Percentiles rank a stretch among this genome's conserved stretches.
These are phyloP conservation scores for Oreochromis mossambicus DNA, from an alignment of 2,797 vertebrate genomes.

Conservation along the genomic window DNA sequence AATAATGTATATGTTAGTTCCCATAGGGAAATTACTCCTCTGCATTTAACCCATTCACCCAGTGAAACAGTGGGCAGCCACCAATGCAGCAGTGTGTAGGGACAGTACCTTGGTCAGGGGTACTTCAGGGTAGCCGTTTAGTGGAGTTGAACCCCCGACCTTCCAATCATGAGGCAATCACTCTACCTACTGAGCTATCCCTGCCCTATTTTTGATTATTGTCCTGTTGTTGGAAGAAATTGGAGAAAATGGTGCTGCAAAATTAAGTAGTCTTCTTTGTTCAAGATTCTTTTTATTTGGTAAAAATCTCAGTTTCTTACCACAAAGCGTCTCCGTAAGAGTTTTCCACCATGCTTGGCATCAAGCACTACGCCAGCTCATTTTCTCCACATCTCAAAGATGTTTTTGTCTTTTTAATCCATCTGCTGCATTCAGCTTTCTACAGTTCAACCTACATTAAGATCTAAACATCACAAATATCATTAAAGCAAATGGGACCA, in stretches of 20 bases:
- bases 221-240: not conserved
- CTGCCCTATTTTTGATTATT: not conserved
- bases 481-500: not conserved
- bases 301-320: not conserved
- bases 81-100: no score
- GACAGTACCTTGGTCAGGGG: no score
- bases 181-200: no score
- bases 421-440: not conserved
- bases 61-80: no score
- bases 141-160: no score
- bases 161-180: no score
- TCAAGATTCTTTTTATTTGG: not conserved
- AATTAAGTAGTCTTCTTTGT: rapidly evolving
- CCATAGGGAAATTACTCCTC: no score
- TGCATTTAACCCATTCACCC: no score
- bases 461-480: not conserved
- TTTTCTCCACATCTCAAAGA: not conserved
- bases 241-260: rapidly evolving
- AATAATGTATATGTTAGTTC: no score
- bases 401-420: not conserved
- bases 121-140: no score
- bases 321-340: rapidly evolving
- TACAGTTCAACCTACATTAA: not conserved
- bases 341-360: not conserved
- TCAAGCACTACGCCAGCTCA: not conserved